phyloP scores from a whole-genome alignment of 2,888 invertebrate genomes.

The Drosophila phalerata region DNA sequence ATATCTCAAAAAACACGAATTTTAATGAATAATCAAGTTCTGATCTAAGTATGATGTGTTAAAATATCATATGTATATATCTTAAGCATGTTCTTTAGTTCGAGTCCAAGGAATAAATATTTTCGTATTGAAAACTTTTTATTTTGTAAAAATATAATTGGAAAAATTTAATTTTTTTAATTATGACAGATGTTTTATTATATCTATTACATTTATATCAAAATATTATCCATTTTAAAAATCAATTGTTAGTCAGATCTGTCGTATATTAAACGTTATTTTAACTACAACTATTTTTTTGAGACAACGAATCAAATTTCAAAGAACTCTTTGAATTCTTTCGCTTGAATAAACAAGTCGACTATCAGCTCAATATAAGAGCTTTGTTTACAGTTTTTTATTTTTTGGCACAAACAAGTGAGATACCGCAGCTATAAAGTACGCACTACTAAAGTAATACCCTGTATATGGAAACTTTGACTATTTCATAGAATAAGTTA shows the following conservation, averaged over 20 bases:
- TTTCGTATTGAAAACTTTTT: too few relatives aligned
- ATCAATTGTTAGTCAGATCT: not conserved
- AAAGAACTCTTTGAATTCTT: constrained; percentile 2
- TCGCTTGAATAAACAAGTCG: constrained; percentile 25
- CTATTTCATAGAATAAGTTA: not conserved
- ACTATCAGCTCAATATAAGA: constrained; percentile 36
- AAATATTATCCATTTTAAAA: too few relatives aligned
- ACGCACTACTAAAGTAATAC: constrained; percentile 8
- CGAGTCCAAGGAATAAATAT: too few relatives aligned
- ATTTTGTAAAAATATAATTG: too few relatives aligned
- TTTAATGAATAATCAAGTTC: too few relatives aligned
- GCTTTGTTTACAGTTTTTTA: constrained; percentile 43
- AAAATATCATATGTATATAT: too few relatives aligned
- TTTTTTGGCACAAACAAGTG: constrained; percentile 47
- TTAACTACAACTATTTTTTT: constrained; percentile 10
- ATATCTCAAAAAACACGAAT: too few relatives aligned
- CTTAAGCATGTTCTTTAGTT: too few relatives aligned
- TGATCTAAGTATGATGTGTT: too few relatives aligned
- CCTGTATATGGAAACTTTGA: not conserved
- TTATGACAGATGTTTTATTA: too few relatives aligned
- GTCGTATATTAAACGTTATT: not conserved
- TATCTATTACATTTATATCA: too few relatives aligned
- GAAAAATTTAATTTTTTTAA: too few relatives aligned
- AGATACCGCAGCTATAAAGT: not conserved
- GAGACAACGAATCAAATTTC: constrained; percentile 25